Conservation (phyloP, 2,888 invertebrate genomes). For the Clistopyga incitator region DNA sequence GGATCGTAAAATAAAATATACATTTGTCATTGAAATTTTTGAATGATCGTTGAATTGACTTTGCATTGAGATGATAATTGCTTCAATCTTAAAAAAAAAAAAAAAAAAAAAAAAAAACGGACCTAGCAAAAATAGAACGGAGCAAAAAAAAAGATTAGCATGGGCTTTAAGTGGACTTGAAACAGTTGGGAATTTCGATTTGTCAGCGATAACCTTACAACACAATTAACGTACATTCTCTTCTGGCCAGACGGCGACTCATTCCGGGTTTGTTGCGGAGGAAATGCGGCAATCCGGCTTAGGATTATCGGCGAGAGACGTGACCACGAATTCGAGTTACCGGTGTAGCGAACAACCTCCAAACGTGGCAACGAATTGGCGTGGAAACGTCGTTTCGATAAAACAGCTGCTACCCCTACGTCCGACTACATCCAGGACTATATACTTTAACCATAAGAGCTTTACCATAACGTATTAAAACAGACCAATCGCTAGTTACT, state of each 20-base stretch:
- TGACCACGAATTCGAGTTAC: conserved; percentile 54
- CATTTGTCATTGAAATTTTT: background rate
- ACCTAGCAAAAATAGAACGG: conserved; percentile 31
- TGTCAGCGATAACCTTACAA: conserved; percentile 38
- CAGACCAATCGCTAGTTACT: too few species aligned
- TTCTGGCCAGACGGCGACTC: conserved; percentile 7
- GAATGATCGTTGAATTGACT: background rate
- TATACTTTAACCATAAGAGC: background rate
- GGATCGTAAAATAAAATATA: background rate
- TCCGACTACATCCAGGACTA: background rate
- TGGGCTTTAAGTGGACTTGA: conserved; percentile 21
- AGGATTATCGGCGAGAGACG: conserved; percentile 57
- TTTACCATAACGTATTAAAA: background rate
- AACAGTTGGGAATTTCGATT: conserved; percentile 49
- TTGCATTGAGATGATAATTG: background rate
- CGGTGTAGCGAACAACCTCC: conserved; percentile 18
- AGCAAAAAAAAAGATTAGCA: conserved; percentile 4
- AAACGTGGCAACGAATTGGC: conserved; percentile 17
- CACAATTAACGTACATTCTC: conserved; percentile 53
- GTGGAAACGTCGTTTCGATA: background rate
- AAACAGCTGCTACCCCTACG: background rate
- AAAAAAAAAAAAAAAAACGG: too few species aligned
- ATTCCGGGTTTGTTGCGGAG: conserved; percentile 44
- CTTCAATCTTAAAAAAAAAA: background rate
- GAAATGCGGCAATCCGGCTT: conserved; percentile 60